Evolutionary conservation across 2,888 invertebrate genomes (phyloP).

Genomic region (Mythimna lalbum): DNA sequence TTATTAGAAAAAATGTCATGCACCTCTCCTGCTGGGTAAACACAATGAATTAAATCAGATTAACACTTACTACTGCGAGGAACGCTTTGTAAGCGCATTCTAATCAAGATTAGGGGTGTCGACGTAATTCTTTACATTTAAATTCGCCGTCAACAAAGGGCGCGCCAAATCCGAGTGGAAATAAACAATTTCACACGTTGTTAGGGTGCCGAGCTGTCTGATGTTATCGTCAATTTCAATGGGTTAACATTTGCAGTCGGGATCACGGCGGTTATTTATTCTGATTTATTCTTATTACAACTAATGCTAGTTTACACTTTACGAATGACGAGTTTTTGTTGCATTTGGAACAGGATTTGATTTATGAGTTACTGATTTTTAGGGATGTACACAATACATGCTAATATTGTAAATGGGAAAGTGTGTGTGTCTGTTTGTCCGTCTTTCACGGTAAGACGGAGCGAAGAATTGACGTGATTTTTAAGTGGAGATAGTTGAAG

Average conservation of each 20-base stretch:
- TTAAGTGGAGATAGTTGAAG: too few relatives aligned
- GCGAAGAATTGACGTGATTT: too few relatives aligned
- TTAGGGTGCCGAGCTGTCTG: slow-evolving; percentile 67
- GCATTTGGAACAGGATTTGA: not conserved
- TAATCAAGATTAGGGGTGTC: slow-evolving; percentile 88
- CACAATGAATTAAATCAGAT: slow-evolving; percentile 89
- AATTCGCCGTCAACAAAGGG: slow-evolving; percentile 81
- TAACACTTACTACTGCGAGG: slow-evolving; percentile 86
- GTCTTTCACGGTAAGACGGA: too few relatives aligned
- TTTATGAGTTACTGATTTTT: slow-evolving; percentile 4
- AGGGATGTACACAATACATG: slow-evolving; percentile 3
- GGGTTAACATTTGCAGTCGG: slow-evolving; percentile 67
- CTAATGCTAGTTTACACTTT: slow-evolving; percentile 26
- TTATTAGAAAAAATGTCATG: slow-evolving; percentile 77
- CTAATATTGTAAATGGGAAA: too few relatives aligned
- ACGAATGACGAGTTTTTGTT: slow-evolving; percentile 27
- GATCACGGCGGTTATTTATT: slow-evolving; percentile 59
- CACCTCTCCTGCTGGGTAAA: slow-evolving; percentile 83
- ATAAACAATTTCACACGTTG: slow-evolving; percentile 85
- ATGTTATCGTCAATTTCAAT: slow-evolving; percentile 78
- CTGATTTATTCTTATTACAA: slow-evolving; percentile 60
- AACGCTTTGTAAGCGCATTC: slow-evolving; percentile 83
- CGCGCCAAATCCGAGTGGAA: slow-evolving; percentile 79
- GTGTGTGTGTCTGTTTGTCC: too few relatives aligned
- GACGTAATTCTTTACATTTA: slow-evolving; percentile 86